Evolutionary conservation across 2,113 vertebrate species (phyloP), one percentile per base, ranked within the genome.

Genomic region (Gorsachius goisagi): DNA sequence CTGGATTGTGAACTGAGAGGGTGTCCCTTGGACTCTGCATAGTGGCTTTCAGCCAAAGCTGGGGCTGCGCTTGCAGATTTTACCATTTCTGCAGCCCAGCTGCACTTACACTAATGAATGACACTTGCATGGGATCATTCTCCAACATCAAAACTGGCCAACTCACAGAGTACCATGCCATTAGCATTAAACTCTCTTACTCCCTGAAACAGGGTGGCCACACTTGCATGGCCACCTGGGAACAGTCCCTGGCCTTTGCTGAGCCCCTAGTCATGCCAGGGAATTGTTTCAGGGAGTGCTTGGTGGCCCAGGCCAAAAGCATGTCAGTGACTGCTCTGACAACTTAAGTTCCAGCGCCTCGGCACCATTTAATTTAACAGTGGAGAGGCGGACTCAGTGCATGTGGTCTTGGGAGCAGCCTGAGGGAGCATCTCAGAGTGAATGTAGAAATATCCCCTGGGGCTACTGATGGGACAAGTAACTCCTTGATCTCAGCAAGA

Each of bases 351-450:
- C 66, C 87, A 91, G 27, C 58, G 85, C 35, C n/a, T 50, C 8
- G 7, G 89, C 77, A 76, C 62, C 7, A 2, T 85, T 94, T 85
- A 79, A 94, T 88, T 87, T 79, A 66, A 24, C 49, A 28, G 53
- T n/a, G 55, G 71, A 93, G 63, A 76, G 66, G 79, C 37, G 0
- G 53, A 53, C 35, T 73, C 87, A 26, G 87, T 69, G 58, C 62
- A 88, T 93, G 94, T 87, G 91, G 95, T 94, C 94, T 91, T 88
- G 77, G 71, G 85, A 95, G 66, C 49, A 93, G 85, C 84, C 88
- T 88, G 39, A 56, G 53, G 85, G 30, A 88, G 39, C 39, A 82
- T 93, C 89, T 82, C 85, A 30, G 63, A 75, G 8, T 76, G 66
- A 95, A 89, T 94, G 89, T 41, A 85, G 93, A 96, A 96, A 96